These are phyloP conservation scores for Hylaea fasciaria DNA, from an alignment of 2,888 invertebrate species.

Conservation along the genomic window DNA sequence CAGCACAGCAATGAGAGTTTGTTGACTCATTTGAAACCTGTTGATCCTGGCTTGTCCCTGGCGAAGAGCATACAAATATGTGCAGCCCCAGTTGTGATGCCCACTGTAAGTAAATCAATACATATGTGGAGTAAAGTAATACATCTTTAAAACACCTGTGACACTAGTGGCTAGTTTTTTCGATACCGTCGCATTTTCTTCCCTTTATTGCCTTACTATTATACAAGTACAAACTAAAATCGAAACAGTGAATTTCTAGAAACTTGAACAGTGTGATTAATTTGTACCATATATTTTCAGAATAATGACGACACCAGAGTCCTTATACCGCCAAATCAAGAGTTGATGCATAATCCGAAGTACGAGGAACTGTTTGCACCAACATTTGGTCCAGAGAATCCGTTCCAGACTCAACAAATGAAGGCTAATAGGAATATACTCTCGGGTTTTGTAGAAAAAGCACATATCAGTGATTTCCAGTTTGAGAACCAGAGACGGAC, in stretches of 20 bases:
- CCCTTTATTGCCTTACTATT: no score
- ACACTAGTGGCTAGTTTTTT: not conserved
- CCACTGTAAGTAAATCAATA: constrained; percentile 84
- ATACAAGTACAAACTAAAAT: no score
- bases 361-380: constrained; percentile 98
- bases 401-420: constrained; percentile 96
- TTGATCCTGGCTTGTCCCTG: constrained; percentile 84
- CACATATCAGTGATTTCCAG: constrained; percentile 98
- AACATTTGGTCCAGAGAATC: constrained; percentile 95
- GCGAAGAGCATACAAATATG: constrained; percentile 88
- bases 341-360: constrained; percentile 95
- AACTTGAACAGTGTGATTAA: no score
- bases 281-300: constrained; percentile 64
- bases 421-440: constrained; percentile 95
- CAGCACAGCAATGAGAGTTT: constrained; percentile 71
- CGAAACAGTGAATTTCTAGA: no score
- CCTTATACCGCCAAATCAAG: constrained; percentile 92
- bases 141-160: not conserved
- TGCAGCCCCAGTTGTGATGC: constrained; percentile 93
- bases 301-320: constrained; percentile 88
- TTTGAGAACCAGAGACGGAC: constrained; percentile 98
- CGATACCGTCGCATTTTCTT: no score
- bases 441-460: constrained; percentile 97
- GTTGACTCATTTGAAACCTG: constrained; percentile 83
- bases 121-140: not conserved